These are phyloP conservation scores for Pachypsylla venusta DNA, from an alignment of 1,140 invertebrate species.

Conservation along the genomic window DNA sequence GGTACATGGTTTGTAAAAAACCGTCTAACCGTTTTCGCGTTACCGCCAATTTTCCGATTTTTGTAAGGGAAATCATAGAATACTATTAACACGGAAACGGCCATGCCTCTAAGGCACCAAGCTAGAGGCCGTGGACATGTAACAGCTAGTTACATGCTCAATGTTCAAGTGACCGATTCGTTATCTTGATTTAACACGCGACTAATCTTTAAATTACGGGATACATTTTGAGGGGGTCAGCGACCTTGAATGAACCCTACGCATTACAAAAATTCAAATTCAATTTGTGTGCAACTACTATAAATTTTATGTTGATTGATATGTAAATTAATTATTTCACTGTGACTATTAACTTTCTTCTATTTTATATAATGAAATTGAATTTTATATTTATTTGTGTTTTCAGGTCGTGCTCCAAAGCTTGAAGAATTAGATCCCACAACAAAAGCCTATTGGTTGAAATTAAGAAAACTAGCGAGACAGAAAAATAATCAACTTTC, in stretches of 20 bases:
- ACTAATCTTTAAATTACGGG: too few relatives aligned
- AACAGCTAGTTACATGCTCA: too few relatives aligned
- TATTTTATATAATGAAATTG: not conserved
- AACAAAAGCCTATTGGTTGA: conserved; percentile 64
- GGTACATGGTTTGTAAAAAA: too few relatives aligned
- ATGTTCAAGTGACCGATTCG: too few relatives aligned
- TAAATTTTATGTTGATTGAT: not conserved
- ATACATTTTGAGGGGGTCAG: too few relatives aligned
- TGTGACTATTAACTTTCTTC: not conserved
- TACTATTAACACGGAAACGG: too few relatives aligned
- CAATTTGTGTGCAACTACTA: not conserved
- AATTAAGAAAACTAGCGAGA: conserved; percentile 42
- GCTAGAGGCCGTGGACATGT: too few relatives aligned
- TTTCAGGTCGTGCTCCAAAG: conserved; percentile 35
- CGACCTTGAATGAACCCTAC: not conserved
- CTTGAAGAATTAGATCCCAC: conserved; percentile 64
- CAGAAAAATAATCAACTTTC: conserved; percentile 42
- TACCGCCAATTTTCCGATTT: too few relatives aligned
- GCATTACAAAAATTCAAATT: not conserved
- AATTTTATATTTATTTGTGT: conserved; percentile 14
- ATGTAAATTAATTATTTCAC: conserved; percentile 3
- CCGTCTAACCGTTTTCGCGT: too few relatives aligned
- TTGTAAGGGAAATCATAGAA: too few relatives aligned
- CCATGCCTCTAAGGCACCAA: too few relatives aligned
- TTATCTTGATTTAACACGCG: too few relatives aligned